Base-by-base conservation (phyloP, 2,888 invertebrate species). In the Andrena hattorfiana region DNA sequence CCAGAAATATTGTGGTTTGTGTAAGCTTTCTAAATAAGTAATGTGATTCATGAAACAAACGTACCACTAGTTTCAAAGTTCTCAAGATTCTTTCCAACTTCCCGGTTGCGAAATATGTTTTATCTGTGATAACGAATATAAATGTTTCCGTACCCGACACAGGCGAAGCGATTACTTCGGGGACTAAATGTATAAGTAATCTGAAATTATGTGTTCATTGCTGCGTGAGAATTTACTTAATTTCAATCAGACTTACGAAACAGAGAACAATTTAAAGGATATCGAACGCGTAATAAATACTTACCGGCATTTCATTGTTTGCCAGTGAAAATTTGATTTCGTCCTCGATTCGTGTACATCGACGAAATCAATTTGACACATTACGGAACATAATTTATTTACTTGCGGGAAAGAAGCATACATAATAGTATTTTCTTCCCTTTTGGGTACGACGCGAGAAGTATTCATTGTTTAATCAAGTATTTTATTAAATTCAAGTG, bases 301-400 rank as follows among this genome's bases (percentile, higher is more conserved):
- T 83, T 84, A 92, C 93, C 93, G 92, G 89, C 93, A 93, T 71
- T 90, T 92, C 68, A 93, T 85, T 63, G 90, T 89, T 87, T 92
- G 91, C 86, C 89, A 90, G 70, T 93, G 92, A 83, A 89, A 93
- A 74, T 86, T 79, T 7, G 92, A 91, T 83, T 92, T 92, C 3
- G 89, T 87, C 6, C 91, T 89, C 1, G 91, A 86, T 82, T 92
- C 88, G 51, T 79, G 77, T n/a, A 89, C 79, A 64, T 92, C 88
- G 6, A 79, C 54, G 2, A 80, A 76, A 89, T 91, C 89, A 26
- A 91, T 86, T 78, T 89, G 80, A 48, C 91, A 92, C 48, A 89
- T 84, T 28, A 90, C 64, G 48, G 90, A 92, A 69, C 78, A 87
- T 23, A 93, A 85, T n/a, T 90, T 87, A 26, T 77, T 73, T 3